These are phyloP conservation scores for Aythya baeri DNA, from an alignment of 2,113 vertebrate genomes.

Conservation along the genomic window DNA sequence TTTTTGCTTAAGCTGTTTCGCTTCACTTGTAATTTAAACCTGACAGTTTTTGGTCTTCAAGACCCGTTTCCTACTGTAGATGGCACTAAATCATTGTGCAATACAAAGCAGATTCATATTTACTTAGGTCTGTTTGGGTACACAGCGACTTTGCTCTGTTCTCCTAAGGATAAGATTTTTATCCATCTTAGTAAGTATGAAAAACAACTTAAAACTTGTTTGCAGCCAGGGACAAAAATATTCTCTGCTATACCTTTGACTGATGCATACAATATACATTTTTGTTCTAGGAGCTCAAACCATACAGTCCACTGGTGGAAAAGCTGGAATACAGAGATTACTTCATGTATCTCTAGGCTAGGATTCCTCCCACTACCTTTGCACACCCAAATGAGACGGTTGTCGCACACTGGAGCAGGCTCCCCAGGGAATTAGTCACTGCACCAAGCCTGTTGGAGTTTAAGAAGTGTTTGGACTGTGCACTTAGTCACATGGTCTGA, in stretches of 20 bases:
- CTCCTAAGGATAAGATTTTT: not conserved
- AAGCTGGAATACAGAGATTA: not conserved
- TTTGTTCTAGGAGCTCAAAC: not conserved
- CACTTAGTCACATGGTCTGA: too few relatives aligned
- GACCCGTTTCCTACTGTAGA: conserved; percentile 41
- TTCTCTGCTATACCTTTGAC: not conserved
- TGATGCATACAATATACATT: not conserved
- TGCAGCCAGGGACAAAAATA: not conserved
- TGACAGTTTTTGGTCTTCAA: not conserved
- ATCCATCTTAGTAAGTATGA: not conserved
- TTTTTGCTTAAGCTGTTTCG: not conserved
- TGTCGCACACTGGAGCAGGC: too few relatives aligned
- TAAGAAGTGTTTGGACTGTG: too few relatives aligned
- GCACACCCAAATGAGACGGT: not conserved
- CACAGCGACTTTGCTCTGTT: not conserved
- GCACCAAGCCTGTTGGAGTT: too few relatives aligned
- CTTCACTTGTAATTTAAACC: not conserved
- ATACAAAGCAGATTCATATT: not conserved
- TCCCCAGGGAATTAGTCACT: too few relatives aligned
- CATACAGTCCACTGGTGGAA: not conserved
- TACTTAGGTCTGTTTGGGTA: not conserved
- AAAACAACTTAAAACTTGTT: not conserved
- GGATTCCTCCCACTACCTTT: not conserved
- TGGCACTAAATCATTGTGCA: conserved; percentile 40
- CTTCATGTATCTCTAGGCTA: not conserved